phyloP scores from a whole-genome alignment of 2,113 vertebrate genomes.

The Ibidorhyncha struthersii region DNA sequence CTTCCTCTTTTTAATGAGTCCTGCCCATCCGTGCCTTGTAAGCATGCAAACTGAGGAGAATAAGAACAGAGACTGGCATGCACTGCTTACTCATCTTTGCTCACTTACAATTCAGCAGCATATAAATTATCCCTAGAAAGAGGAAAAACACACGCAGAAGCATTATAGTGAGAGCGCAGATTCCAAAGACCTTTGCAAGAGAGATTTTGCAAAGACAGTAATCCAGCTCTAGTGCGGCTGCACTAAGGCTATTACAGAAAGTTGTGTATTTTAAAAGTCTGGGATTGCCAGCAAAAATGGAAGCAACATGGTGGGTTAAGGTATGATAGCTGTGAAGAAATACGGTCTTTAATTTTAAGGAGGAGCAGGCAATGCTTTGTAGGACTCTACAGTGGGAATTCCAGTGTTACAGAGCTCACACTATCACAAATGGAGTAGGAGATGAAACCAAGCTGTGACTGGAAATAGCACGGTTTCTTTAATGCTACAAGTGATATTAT shows the following conservation, averaged over 20 bases:
- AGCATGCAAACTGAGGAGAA: not conserved
- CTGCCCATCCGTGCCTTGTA: not conserved
- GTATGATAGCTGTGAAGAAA: not conserved
- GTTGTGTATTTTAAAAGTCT: not conserved
- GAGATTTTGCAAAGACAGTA: not conserved
- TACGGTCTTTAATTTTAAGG: not conserved
- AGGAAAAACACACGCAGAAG: not conserved
- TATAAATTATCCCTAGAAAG: conserved; percentile 1
- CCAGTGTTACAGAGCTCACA: not conserved
- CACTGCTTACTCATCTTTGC: conserved; percentile 22
- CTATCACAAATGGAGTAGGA: not conserved
- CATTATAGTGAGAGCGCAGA: not conserved
- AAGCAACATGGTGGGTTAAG: not conserved
- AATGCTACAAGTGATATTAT: accelerated
- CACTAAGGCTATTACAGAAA: not conserved
- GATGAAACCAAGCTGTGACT: not conserved
- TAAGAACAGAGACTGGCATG: not conserved
- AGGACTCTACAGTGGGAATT: not conserved
- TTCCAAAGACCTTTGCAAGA: not conserved
- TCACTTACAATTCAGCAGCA: conserved; percentile 42
- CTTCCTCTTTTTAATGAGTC: conserved; percentile 10
- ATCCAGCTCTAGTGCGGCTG: not conserved
- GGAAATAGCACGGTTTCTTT: not conserved
- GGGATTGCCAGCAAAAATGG: not conserved
- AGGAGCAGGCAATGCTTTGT: not conserved